Evolutionary conservation across 2,888 invertebrate genomes (phyloP), one percentile per base, ranked within the genome.

Genomic region (Caenorhabditis sinica): DNA sequence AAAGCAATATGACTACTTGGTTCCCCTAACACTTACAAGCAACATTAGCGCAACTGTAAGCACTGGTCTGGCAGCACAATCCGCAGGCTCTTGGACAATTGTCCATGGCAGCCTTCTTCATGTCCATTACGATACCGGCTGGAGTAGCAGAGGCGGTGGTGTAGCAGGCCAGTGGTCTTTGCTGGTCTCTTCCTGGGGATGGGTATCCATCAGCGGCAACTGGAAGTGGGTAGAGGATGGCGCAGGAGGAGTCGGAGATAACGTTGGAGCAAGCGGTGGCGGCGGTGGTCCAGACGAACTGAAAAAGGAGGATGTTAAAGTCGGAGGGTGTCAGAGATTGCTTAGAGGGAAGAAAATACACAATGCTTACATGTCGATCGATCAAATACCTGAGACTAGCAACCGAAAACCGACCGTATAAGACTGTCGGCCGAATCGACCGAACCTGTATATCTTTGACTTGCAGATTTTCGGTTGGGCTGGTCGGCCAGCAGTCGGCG

Each of bases 31-130:
- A 56, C 83, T 79, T 4, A 84, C 86, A 68, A 20, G 40, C 61
- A 30, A 49, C 72, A 65, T 86, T 85, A 6, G 68, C 65, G 49
- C 86, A 86, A 45, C 58, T 82, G 68, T 73, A 86, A 11, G 53
- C 68, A 6, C 69, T 68, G 1, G 86, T 83, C 23, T 77, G 60
- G 36, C 86, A 86, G 53, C 86, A 86, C 65, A 61, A 86, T 66
- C 84, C 86, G 58, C 86, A 86, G 17, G 82, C 45, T 43, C 84
- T 86, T 43, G 86, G 74, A 28, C 86, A 86, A 15, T 60, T 77
- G 11, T 43, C 56, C 33, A 77, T 28, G 8, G 77, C 77, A 2
- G 60, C 77, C 45, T 45, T 68, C 51, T 77, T 77, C 60, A 77
- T 49, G 15, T 77, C 77, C 30, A 43, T 23, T 6, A 58, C 77